These are phyloP conservation scores for Rhinoraja longicauda DNA, from an alignment of 2,797 vertebrate genomes.

Conservation along the genomic window DNA sequence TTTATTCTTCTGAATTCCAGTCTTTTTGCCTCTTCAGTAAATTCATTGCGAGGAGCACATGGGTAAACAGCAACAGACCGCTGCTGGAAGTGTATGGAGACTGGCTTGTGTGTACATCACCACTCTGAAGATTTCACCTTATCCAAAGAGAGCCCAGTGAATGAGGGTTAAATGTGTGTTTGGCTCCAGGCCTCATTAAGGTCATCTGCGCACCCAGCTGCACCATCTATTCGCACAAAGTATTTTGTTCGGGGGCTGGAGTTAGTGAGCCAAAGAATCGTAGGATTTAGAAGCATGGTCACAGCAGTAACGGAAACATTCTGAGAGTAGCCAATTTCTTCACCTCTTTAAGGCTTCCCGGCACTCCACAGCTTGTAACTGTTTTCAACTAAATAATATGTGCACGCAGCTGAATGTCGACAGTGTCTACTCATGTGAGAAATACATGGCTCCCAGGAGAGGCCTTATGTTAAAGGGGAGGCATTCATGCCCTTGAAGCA, in stretches of 20 bases:
- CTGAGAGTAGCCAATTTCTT: conserved; percentile 20
- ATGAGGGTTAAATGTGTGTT: not conserved
- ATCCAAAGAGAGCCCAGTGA: not conserved
- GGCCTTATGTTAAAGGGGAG: conserved; percentile 32
- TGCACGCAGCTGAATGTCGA: conserved; percentile 13
- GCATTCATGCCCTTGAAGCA: conserved; percentile 32
- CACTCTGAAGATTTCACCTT: not conserved
- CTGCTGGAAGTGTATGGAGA: too few species aligned
- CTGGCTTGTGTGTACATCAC: not conserved
- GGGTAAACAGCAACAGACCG: not conserved
- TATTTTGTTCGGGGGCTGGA: not conserved
- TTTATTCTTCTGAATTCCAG: not conserved
- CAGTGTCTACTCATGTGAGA: conserved; percentile 30
- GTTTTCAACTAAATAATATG: not conserved
- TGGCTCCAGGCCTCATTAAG: not conserved
- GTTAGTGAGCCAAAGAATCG: not conserved
- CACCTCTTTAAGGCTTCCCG: not conserved
- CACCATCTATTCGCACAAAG: not conserved
- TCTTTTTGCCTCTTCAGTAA: not conserved
- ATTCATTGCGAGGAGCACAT: not conserved
- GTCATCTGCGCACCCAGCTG: not conserved
- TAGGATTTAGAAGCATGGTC: not conserved
- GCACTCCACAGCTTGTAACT: conserved; percentile 9
- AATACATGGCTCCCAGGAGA: conserved; percentile 29
- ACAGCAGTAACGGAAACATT: not conserved